Evolutionary conservation across 2,888 invertebrate genomes (phyloP).

Genomic region (Phaonia tiefii): DNA sequence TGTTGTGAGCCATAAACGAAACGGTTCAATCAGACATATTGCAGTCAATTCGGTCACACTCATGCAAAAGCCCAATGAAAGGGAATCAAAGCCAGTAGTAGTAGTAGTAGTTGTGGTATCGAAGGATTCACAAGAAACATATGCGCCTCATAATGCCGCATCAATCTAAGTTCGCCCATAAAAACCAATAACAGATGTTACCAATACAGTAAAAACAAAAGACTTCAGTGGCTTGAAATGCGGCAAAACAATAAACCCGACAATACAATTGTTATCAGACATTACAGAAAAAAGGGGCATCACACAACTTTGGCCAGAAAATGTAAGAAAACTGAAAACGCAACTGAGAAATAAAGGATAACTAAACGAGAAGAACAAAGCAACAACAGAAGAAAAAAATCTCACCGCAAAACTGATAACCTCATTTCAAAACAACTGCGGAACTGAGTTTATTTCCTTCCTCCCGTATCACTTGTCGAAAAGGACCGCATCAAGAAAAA

Average conservation of each 20-base stretch:
- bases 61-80: background rate
- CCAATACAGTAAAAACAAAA: slow-evolving; percentile 5
- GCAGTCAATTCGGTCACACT: background rate
- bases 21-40: background rate
- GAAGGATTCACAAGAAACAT: background rate
- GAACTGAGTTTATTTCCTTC: background rate
- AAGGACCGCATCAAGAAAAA: background rate
- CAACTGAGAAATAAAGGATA: background rate
- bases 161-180: slow-evolving; percentile 22
- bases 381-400: background rate
- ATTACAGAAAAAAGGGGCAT: background rate
- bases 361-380: background rate
- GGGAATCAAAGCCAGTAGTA: background rate
- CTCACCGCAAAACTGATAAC: slow-evolving; percentile 14
- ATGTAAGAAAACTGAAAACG: background rate
- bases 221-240: background rate
- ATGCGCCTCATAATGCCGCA: slow-evolving; percentile 20
- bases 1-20: background rate
- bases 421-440: slow-evolving; percentile 13
- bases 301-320: too few relatives aligned
- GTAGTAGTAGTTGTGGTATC: too few relatives aligned
- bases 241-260: slow-evolving; percentile 15
- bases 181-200: slow-evolving; percentile 29
- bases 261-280: background rate
- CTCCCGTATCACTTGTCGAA: background rate